Conservation (phyloP, 2,888 invertebrate species). For the Melieria crassipennis region DNA sequence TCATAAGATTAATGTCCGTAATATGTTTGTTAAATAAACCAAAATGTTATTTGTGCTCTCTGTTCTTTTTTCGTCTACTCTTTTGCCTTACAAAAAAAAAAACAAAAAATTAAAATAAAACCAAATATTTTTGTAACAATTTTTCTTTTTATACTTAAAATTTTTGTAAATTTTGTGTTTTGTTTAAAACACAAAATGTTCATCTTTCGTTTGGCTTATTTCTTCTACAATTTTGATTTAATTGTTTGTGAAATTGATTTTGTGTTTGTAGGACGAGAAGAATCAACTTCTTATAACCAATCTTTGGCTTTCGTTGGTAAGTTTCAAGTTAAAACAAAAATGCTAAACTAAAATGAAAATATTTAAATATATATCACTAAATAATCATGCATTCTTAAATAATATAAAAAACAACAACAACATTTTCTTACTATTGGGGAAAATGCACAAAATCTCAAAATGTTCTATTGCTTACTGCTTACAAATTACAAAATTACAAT, state of each 20-base stretch:
- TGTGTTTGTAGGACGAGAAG: conserved; percentile 84
- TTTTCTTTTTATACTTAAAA: neutral
- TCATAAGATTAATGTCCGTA: conserved; percentile 46
- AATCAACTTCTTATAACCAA: conserved; percentile 95
- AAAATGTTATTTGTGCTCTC: conserved; percentile 58
- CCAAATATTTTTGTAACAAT: too few relatives aligned
- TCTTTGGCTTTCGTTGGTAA: conserved; percentile 95
- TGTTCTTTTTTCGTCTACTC: conserved; percentile 72
- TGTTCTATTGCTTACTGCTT: neutral
- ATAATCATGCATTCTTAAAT: conserved; percentile 46
- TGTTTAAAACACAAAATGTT: conserved; percentile 12
- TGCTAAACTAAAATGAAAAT: conserved; percentile 28
- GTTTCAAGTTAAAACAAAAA: conserved; percentile 68
- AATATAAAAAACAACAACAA: conserved; percentile 25
- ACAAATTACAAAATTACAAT: conserved; percentile 4
- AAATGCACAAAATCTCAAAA: conserved; percentile 15
- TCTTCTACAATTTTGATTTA: conserved; percentile 43
- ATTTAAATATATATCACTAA: conserved; percentile 43
- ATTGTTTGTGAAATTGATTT: conserved; percentile 35
- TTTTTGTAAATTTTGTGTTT: conserved; percentile 18
- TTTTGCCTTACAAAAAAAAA: conserved; percentile 42
- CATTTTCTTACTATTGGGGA: conserved; percentile 8
- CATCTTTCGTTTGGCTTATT: conserved; percentile 38
- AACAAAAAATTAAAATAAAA: neutral
- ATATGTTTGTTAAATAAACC: conserved; percentile 49